A percentile compares a stretch with the other conserved stretches of the same genome.
phyloP scores from a whole-genome alignment of 2,113 vertebrate species.

The Dasyprocta punctata region DNA sequence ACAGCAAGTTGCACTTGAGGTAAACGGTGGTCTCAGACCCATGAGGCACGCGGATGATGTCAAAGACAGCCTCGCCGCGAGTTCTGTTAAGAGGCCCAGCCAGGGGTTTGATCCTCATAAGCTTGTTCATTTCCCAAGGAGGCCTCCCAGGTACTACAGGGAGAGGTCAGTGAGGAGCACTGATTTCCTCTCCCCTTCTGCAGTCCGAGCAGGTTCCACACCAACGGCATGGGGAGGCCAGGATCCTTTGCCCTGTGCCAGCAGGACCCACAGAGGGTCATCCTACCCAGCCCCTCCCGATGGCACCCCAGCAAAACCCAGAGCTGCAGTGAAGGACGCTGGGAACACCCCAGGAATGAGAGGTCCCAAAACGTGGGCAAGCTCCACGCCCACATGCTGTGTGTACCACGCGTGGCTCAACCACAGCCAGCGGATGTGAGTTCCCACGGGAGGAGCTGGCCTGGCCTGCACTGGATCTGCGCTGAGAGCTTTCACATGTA shows the following conservation, averaged over 20 bases:
- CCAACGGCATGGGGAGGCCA: rapidly evolving
- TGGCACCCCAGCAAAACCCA: rapidly evolving
- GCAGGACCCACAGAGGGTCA: neutral
- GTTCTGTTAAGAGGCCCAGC: neutral
- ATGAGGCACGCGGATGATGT: rapidly evolving
- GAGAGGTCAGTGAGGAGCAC: neutral
- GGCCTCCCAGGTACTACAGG: neutral
- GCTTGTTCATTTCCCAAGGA: neutral
- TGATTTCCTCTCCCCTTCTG: neutral
- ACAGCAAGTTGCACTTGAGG: conserved; percentile 21
- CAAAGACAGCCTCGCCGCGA: rapidly evolving
- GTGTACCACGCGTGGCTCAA: too few species aligned
- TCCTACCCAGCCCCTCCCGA: neutral
- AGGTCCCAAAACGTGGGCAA: neutral
- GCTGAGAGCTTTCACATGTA: conserved; percentile 79
- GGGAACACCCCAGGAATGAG: rapidly evolving
- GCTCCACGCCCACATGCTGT: rapidly evolving
- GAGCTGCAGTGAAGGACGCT: rapidly evolving
- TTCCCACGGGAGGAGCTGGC: neutral
- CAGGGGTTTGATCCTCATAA: neutral
- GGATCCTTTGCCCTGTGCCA: rapidly evolving
- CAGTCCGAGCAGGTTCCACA: neutral
- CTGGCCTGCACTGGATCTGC: neutral
- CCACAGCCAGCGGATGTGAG: neutral
- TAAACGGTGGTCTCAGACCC: neutral